A percentile compares a stretch with the other conserved stretches of the same genome.
Conservation (phyloP, 2,797 vertebrate genomes). For the Rhincodon typus region DNA sequence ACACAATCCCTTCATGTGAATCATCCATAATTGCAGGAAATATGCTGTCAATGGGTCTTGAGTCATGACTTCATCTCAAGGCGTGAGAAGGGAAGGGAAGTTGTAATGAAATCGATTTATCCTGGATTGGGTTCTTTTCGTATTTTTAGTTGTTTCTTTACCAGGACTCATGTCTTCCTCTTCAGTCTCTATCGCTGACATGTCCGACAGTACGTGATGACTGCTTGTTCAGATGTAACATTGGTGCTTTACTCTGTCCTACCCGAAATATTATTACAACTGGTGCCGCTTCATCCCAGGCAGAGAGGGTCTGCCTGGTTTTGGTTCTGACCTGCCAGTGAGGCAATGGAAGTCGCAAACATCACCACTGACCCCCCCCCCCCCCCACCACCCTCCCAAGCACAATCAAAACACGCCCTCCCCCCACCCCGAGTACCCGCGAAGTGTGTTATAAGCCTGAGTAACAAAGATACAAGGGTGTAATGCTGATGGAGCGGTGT, state of each 20-base stretch:
- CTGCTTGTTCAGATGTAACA: not conserved
- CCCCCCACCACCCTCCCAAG: not conserved
- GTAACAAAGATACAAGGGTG: not conserved
- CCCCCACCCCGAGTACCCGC: not conserved
- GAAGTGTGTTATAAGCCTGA: not conserved
- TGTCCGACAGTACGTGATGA: no score
- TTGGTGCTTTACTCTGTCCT: not conserved
- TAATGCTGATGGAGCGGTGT: not conserved
- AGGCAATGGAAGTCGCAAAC: not conserved
- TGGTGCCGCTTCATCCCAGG: no score
- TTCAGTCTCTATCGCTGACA: no score
- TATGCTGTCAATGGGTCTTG: not conserved
- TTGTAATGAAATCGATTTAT: not conserved
- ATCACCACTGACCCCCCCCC: not conserved
- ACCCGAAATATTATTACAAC: not conserved
- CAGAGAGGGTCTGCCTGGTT: not conserved
- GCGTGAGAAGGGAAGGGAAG: not conserved
- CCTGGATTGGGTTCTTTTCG: no score
- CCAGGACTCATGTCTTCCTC: no score
- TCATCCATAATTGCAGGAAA: slow-evolving; percentile 22
- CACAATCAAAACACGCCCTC: not conserved
- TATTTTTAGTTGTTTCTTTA: no score
- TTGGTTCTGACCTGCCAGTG: not conserved
- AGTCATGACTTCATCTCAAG: not conserved
- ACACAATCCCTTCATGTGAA: not conserved